A percentile compares a stretch with the other conserved stretches of the same genome.
These are phyloP conservation scores for Zenarchopterus dispar DNA, from an alignment of 2,797 vertebrate species.

Conservation along the genomic window DNA sequence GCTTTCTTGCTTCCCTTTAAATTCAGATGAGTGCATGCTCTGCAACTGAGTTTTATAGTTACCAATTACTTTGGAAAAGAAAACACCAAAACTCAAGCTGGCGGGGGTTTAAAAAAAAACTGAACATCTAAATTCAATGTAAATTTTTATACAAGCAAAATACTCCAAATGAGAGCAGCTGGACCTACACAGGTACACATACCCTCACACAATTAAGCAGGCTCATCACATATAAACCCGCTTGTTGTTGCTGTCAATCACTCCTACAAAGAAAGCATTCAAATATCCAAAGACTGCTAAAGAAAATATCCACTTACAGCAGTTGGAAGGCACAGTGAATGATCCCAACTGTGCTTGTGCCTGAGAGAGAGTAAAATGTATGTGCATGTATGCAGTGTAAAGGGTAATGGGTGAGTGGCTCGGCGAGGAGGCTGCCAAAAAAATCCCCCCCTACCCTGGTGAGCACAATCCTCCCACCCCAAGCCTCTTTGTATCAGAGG, in stretches of 20 bases:
- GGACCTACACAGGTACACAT: slow-evolving; percentile 6
- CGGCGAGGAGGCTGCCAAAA: slow-evolving; percentile 46
- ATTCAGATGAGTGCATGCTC: slow-evolving; percentile 37
- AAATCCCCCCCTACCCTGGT: slow-evolving; percentile 28
- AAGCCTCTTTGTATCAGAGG: slow-evolving; percentile 35
- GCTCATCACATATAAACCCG: slow-evolving; percentile 15
- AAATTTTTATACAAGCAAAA: slow-evolving; percentile 36
- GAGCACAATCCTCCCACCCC: slow-evolving; percentile 29
- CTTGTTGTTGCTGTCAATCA: slow-evolving; percentile 26
- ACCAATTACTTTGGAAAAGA: slow-evolving; percentile 56
- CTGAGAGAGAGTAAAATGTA: slow-evolving; percentile 19
- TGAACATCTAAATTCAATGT: slow-evolving; percentile 33
- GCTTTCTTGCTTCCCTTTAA: slow-evolving; percentile 5
- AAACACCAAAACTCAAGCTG: slow-evolving; percentile 57
- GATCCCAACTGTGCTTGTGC: slow-evolving; percentile 32
- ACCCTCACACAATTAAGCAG: slow-evolving; percentile 11
- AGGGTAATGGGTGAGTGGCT: slow-evolving; percentile 45
- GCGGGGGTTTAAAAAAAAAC: slow-evolving; percentile 53
- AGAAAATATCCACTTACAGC: slow-evolving; percentile 43
- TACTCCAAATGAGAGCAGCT: slow-evolving; percentile 1
- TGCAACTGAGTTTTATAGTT: slow-evolving; percentile 59
- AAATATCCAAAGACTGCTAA: slow-evolving; percentile 25
- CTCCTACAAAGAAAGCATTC: slow-evolving; percentile 43
- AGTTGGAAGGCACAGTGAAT: slow-evolving; percentile 26
- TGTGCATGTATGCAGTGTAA: slow-evolving; percentile 20